Conservation (phyloP, 2,888 invertebrate genomes). For the Enoplolaimus lenunculus region DNA sequence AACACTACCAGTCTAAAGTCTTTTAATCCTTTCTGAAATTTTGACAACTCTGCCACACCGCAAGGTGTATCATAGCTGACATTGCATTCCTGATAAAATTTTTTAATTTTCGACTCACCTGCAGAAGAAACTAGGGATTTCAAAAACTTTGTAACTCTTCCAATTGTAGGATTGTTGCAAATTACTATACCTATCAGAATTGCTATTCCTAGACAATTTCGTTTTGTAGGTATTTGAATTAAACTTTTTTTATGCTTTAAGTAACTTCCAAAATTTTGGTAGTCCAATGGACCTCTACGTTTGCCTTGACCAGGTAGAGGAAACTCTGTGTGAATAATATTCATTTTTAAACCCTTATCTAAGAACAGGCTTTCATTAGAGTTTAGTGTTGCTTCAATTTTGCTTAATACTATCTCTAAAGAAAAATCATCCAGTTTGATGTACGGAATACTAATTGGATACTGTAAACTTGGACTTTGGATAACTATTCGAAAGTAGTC, state of each 20-base stretch:
- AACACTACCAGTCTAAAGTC: neutral
- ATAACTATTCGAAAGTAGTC: slow-evolving; percentile 11
- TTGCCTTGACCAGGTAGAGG: neutral
- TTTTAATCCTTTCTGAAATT: neutral
- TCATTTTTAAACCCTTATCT: neutral
- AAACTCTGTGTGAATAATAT: slow-evolving; percentile 13
- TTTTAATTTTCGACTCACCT: too few species aligned
- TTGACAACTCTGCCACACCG: neutral
- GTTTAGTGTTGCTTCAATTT: slow-evolving; percentile 7
- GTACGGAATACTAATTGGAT: slow-evolving; percentile 11
- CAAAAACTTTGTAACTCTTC: neutral
- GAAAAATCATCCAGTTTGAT: neutral
- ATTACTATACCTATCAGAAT: neutral
- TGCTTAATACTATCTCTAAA: slow-evolving; percentile 8
- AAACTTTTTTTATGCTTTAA: neutral
- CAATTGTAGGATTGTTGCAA: neutral
- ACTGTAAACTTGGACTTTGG: neutral
- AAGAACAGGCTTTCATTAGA: slow-evolving; percentile 4
- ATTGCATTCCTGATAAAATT: neutral
- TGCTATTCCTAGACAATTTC: neutral
- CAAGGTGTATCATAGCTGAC: neutral
- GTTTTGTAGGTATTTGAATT: neutral
- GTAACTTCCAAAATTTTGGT: neutral
- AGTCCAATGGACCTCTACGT: neutral
- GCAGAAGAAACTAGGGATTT: too few species aligned